Evolutionary conservation across 2,113 vertebrate species (phyloP).

Genomic region (Pitta sordida): DNA sequence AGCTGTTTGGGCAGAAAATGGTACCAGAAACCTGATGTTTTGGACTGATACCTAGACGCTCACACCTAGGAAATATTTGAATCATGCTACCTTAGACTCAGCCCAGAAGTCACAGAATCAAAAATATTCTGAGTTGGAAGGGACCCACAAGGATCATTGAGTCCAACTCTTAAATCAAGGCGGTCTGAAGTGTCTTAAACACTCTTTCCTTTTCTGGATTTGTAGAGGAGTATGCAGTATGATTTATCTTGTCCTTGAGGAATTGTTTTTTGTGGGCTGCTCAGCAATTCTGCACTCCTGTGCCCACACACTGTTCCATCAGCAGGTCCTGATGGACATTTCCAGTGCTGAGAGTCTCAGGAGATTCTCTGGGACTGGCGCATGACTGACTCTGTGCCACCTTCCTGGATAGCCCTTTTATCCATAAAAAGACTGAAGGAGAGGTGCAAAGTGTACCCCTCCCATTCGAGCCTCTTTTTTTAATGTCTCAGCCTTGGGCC

Average conservation of each 20-base stretch:
- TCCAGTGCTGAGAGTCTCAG: neutral
- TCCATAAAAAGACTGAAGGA: neutral
- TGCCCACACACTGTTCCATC: neutral
- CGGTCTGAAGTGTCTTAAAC: neutral
- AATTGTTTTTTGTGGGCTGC: neutral
- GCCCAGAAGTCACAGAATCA: neutral
- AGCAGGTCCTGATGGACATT: neutral
- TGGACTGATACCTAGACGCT: neutral
- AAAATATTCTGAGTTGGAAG: neutral
- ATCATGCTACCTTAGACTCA: neutral
- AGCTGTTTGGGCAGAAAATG: neutral
- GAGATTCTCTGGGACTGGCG: neutral
- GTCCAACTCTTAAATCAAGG: neutral
- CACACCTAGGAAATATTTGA: neutral
- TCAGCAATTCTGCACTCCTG: neutral
- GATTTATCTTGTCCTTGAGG: neutral
- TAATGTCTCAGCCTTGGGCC: neutral
- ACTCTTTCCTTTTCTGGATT: neutral
- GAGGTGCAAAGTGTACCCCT: neutral
- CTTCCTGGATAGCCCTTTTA: neutral
- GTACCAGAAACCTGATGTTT: neutral
- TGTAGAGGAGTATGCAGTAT: neutral
- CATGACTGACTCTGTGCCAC: neutral
- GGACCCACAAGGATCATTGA: neutral
- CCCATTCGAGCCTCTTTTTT: no score